These are phyloP conservation scores for Notodonta ziczac DNA, from an alignment of 2,888 invertebrate genomes.

Conservation along the genomic window DNA sequence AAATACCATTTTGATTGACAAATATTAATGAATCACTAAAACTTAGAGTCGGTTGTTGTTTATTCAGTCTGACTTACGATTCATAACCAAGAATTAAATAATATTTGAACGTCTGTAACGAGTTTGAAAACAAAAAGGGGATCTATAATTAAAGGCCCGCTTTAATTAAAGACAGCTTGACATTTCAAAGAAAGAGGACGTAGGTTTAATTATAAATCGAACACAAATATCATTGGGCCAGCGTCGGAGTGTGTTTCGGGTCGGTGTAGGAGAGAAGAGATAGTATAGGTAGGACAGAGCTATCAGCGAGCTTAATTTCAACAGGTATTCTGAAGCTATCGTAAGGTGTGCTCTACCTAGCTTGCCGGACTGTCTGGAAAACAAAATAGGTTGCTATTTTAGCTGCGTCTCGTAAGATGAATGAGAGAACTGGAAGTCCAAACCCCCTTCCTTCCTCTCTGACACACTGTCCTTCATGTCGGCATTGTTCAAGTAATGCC, in stretches of 20 bases:
- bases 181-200: constrained; percentile 83
- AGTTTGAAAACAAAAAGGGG: constrained; percentile 56
- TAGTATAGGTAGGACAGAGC: constrained; percentile 9
- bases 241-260: constrained; percentile 66
- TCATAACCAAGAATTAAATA: constrained; percentile 32
- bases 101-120: constrained; percentile 23
- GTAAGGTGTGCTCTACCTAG: constrained; percentile 26
- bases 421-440: no score
- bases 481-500: no score
- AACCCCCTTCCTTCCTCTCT: no score
- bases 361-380: constrained; percentile 61
- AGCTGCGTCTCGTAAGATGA: no score
- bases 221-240: constrained; percentile 84
- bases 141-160: constrained; percentile 66
- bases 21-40: constrained; percentile 2
- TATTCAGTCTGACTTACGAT: constrained; percentile 15
- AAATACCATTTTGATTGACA: background rate
- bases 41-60: background rate
- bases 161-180: constrained; percentile 82
- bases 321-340: constrained; percentile 31
- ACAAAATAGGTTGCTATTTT: constrained; percentile 31
- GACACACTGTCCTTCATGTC: no score
- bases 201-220: constrained; percentile 63
- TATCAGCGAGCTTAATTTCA: constrained; percentile 47
- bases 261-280: constrained; percentile 48